Evolutionary conservation across 92 coral and sea anemone genomes (phyloP).

Genomic region (Epizoanthus rinbou): DNA sequence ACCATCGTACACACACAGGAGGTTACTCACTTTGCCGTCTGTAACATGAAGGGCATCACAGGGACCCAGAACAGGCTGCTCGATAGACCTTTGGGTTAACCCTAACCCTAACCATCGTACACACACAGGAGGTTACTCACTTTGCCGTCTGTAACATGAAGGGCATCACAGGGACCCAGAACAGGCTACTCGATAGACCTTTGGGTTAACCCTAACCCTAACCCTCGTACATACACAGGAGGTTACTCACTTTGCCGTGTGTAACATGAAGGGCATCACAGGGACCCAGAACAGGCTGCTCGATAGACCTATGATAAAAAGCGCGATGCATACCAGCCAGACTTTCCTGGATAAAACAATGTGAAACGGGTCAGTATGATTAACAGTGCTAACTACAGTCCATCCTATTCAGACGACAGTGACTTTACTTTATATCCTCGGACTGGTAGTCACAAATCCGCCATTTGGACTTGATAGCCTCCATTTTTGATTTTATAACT

Average conservation of each 20-base stretch:
- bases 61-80: slow-evolving; percentile 14
- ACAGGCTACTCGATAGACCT: slow-evolving; percentile 7
- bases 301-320: slow-evolving; percentile 6
- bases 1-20: no score
- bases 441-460: no score
- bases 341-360: background rate
- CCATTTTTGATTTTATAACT: no score
- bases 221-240: no score
- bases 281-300: slow-evolving; percentile 14
- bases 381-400: no score
- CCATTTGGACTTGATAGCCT: no score
- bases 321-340: slow-evolving; percentile 33
- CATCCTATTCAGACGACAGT: no score
- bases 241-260: slow-evolving; percentile 33
- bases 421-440: no score
- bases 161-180: slow-evolving; percentile 28
- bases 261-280: slow-evolving; percentile 26
- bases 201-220: no score
- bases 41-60: slow-evolving; percentile 26
- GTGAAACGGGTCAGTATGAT: background rate
- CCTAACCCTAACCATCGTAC: no score
- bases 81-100: background rate
- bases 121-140: slow-evolving; percentile 6
- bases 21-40: slow-evolving; percentile 34
- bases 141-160: slow-evolving; percentile 31